These are phyloP conservation scores for Pseudomyrmex pallidus DNA, from an alignment of 1,140 invertebrate genomes.

Conservation along the genomic window DNA sequence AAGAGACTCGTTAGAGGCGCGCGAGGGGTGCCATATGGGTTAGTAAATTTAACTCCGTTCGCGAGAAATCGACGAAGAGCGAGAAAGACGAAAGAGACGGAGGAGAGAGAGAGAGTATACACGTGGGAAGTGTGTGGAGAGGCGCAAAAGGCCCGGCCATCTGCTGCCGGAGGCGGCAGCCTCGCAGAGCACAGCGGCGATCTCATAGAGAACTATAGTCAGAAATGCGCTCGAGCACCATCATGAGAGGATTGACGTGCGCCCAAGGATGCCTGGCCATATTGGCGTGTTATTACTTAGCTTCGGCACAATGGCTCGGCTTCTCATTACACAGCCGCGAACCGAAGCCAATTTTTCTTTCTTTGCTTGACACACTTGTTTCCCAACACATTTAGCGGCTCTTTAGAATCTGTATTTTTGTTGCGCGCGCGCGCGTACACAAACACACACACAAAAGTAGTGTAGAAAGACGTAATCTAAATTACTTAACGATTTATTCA, in stretches of 20 bases:
- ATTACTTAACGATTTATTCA: too few species aligned
- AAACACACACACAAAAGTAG: too few species aligned
- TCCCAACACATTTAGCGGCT: too few species aligned
- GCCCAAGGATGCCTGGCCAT: slow-evolving; percentile 61
- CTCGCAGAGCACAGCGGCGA: slow-evolving; percentile 50
- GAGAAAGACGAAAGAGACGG: slow-evolving; percentile 15
- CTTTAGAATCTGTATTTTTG: too few species aligned
- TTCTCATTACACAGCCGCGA: not conserved
- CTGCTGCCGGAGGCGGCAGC: slow-evolving; percentile 69
- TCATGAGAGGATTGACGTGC: slow-evolving; percentile 63
- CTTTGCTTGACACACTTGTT: not conserved
- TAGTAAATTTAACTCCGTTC: slow-evolving; percentile 77
- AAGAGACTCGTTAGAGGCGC: slow-evolving; percentile 24
- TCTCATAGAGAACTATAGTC: slow-evolving; percentile 68
- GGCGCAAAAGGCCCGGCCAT: slow-evolving; percentile 77
- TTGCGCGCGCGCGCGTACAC: too few species aligned
- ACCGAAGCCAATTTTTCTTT: not conserved
- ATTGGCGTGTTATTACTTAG: slow-evolving; percentile 45
- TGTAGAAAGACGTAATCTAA: too few species aligned
- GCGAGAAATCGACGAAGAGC: slow-evolving; percentile 55
- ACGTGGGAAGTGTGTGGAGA: slow-evolving; percentile 69
- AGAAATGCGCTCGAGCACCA: slow-evolving; percentile 60
- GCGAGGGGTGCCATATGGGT: slow-evolving; percentile 76
- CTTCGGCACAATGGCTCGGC: not conserved
- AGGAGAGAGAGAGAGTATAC: slow-evolving; percentile 52